phyloP scores from a whole-genome alignment of 2,113 vertebrate species.

The Pelmatolapia mariae region DNA sequence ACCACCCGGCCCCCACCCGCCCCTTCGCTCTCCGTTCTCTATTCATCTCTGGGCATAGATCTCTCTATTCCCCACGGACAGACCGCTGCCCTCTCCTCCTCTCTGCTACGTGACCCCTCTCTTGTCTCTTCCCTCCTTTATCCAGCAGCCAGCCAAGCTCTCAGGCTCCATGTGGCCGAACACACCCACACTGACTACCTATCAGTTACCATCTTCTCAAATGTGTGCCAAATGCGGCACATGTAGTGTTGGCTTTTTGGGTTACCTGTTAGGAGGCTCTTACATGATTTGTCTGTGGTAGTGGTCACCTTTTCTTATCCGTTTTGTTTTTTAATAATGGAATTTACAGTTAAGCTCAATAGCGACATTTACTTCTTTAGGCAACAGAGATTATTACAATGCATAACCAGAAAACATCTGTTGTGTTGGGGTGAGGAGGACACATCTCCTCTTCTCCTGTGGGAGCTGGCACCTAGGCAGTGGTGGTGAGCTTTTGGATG shows the following conservation, averaged over 20 bases:
- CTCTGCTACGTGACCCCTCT: conserved; percentile 19
- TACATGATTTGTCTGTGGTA: background rate
- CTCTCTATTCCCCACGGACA: conserved; percentile 59
- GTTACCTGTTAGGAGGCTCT: background rate
- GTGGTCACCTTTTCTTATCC: background rate
- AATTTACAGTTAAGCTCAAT: background rate
- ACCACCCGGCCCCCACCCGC: conserved; percentile 50
- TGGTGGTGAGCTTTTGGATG: conserved; percentile 95
- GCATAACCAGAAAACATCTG: background rate
- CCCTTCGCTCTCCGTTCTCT: conserved; percentile 17
- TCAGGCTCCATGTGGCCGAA: background rate
- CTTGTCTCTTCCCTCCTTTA: conserved; percentile 13
- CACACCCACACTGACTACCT: conserved; percentile 34
- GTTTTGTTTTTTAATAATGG: background rate
- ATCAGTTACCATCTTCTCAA: background rate
- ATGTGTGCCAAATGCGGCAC: background rate
- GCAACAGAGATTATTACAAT: background rate
- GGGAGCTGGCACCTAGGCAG: conserved; percentile 28
- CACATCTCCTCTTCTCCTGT: background rate
- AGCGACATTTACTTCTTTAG: background rate
- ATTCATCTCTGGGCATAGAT: conserved; percentile 43
- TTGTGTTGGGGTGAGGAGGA: background rate
- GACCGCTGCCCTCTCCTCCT: conserved; percentile 22
- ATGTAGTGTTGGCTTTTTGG: background rate
- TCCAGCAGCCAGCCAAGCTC: background rate